These are phyloP conservation scores for Gymnothorax javanicus DNA, from an alignment of 2,797 vertebrate genomes.

Conservation along the genomic window DNA sequence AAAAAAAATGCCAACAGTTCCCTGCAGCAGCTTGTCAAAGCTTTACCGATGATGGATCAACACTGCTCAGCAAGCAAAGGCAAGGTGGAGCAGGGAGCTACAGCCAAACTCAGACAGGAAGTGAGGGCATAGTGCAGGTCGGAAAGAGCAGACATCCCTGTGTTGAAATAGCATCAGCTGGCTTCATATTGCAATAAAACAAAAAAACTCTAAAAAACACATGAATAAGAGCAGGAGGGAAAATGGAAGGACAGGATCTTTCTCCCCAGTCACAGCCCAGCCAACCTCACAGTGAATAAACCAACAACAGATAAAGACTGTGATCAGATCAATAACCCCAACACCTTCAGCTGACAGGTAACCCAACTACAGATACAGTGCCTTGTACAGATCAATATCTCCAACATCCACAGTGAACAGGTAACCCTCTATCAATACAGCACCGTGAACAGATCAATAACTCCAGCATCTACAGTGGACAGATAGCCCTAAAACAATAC, in stretches of 20 bases:
- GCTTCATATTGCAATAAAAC: constrained; percentile 30
- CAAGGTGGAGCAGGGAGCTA: constrained; percentile 36
- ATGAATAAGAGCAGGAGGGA: constrained; percentile 28
- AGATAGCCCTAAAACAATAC: background rate
- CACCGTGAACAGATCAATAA: background rate
- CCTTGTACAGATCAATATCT: no score
- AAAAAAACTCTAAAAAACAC: constrained; percentile 33
- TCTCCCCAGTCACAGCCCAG: background rate
- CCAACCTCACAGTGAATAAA: background rate
- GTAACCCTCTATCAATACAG: background rate
- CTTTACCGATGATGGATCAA: constrained; percentile 52
- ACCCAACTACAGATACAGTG: no score
- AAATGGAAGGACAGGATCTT: constrained; percentile 21
- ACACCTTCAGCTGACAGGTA: no score
- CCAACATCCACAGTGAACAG: no score
- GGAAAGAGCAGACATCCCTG: background rate
- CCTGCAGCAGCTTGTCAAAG: constrained; percentile 47
- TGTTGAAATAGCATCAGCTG: constrained; percentile 47
- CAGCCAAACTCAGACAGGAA: constrained; percentile 41
- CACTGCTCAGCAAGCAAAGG: constrained; percentile 26
- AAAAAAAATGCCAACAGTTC: background rate
- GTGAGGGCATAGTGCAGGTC: constrained; percentile 23
- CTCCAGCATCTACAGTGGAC: no score
- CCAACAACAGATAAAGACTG: no score
- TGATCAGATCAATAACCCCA: no score